Base-by-base conservation (phyloP, 2,113 vertebrate species). In the Acanthisitta chloris region DNA sequence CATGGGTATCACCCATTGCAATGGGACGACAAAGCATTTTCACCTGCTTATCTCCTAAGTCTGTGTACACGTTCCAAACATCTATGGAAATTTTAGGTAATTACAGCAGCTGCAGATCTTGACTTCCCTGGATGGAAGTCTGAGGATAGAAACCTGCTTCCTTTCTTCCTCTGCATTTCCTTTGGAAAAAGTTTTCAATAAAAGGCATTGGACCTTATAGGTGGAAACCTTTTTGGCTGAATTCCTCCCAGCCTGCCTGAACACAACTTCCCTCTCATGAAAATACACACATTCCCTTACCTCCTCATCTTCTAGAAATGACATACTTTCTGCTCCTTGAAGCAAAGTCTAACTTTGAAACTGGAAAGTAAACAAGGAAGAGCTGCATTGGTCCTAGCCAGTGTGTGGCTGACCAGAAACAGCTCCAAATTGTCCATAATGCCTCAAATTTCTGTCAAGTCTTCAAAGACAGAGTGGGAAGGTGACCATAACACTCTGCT, bases 261-360 rank as follows among this genome's bases (percentile, higher is more conserved):
- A 77, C 20, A 51, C 26, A 73, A 14, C 24, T 17, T 70, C 31
- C 17, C 16, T 65, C 59, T 87, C 42, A 34, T 0, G 0, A 64
- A 94, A 87, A 70, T 11, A 51, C 6, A 38, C 12, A 33, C 43
- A 88, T 21, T 95, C 31, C 58, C 55, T 84, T 43, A 46, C 8
- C 54, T 84, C 21, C 29, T n/a, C 18, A 61, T 73, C 55, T 55
- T 43, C 36, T 61, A 40, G n/a, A 78, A 92, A 45, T 66, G 5
- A 57, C 42, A 61, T 33, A 40, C 42, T 87, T 94, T 61, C 42
- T 78, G 21, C n/a, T 79, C 55, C 79, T 81, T 85, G 73, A 88
- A 92, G 59, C 33, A 25, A 90, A 84, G n/a, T 25, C 51, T 81
- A 59, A 90, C 74, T 85, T 92, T 88, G 55, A 81, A 85, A 85